Base-by-base conservation (phyloP, 2,888 invertebrate genomes). In the Diloba caeruleocephala region DNA sequence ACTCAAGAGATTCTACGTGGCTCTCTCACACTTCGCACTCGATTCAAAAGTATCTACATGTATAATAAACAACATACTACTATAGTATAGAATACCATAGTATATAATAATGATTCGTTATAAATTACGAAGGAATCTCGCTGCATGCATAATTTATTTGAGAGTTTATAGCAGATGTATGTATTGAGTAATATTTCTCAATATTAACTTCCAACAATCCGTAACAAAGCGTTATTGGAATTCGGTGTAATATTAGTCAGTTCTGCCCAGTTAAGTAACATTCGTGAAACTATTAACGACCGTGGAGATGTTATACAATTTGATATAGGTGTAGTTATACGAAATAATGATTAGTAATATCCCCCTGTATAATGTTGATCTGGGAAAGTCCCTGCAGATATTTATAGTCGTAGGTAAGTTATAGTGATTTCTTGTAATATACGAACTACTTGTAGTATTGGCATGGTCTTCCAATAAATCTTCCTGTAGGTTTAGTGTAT, bases 141-240 rank as follows among this genome's bases (percentile, higher is more conserved):
- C 8, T 4, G 14, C 12, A 9, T 33, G 17, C 28, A 29, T 12
- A 39, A 13, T 44, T 51, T 49, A 59, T 34, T 32, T 32, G 15
- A 21, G 19, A 33, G 28, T 37, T 48, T n/a, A 32, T 41, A 49
- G 49, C 51, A 49, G 29, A 26, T 41, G 26, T 17, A 38, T 51
- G 39, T 33, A 55, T 42, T 42, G 15, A 50, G 49, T 51, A 48
- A 42, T 32, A 36, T 68, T 64, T 41, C 48, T 17, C 36, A 69
- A 69, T 53, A 48, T 39, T 53, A 29, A 25, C 28, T 43, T 39
- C 45, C 37, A 51, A 29, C 12, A 63, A 64, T 38, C 39, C 31
- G 36, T 61, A 48, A 50, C 48, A 29, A 46, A 60, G 26, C 34
- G 31, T 49, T 52, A 38, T 49, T 52, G 33, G 37, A 51, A 49